Conservation (phyloP, 2,113 vertebrate species). For the Brienomyrus longianalis region DNA sequence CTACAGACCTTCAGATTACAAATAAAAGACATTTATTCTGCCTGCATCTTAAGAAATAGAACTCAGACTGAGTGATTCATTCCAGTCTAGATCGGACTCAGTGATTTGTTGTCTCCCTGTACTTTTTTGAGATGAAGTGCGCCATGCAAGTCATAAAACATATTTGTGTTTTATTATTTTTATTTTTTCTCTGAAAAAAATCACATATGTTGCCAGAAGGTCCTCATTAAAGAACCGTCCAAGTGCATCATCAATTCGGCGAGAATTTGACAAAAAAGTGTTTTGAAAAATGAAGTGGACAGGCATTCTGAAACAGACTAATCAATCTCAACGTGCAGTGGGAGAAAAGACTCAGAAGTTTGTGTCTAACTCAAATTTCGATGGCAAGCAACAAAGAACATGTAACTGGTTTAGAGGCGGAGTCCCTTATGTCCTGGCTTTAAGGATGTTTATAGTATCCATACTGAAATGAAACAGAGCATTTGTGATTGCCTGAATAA, state of each 20-base stretch:
- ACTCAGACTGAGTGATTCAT: not conserved
- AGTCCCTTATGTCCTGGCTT: not conserved
- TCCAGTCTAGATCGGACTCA: not conserved
- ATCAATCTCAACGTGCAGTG: not conserved
- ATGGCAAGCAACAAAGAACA: not conserved
- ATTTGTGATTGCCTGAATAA: not conserved
- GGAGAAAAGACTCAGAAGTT: not conserved
- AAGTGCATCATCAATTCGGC: not conserved
- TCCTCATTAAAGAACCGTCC: not conserved
- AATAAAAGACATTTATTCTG: not conserved
- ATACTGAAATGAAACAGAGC: not conserved
- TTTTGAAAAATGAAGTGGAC: not conserved
- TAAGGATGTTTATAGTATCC: not conserved
- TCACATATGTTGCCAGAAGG: not conserved
- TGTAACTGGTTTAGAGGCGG: not conserved
- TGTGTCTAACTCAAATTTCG: not conserved
- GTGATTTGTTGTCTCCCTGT: not conserved
- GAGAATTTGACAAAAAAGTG: not conserved
- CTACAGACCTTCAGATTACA: not conserved
- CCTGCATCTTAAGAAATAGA: not conserved
- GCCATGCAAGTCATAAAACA: not conserved
- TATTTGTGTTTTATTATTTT: not conserved
- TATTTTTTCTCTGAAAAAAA: not conserved
- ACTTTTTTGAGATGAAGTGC: not conserved
- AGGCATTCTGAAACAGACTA: not conserved